Percentiles rank a stretch among this genome's conserved stretches.
Evolutionary conservation across 2,888 invertebrate genomes (phyloP).

Genomic region (Trachelus iudaicus): DNA sequence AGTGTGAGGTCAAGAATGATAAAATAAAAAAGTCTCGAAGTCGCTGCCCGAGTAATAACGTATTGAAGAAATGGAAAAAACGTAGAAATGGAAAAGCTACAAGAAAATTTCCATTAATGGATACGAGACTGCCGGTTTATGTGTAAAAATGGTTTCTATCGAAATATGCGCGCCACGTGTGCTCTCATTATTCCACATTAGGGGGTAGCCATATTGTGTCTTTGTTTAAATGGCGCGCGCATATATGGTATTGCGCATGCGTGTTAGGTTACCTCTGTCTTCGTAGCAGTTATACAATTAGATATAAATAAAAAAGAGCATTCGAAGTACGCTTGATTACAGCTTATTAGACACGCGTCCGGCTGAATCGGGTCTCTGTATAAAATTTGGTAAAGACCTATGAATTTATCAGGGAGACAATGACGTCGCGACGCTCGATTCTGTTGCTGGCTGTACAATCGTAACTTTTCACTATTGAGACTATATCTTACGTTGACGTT

Average conservation of each 20-base stretch:
- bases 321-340: neutral
- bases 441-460: constrained; percentile 18
- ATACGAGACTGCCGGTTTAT: constrained; percentile 34
- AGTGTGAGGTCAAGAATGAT: neutral
- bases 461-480: constrained; percentile 27
- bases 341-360: neutral
- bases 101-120: constrained; percentile 25
- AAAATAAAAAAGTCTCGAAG: neutral
- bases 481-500: neutral
- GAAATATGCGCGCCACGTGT: neutral
- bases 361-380: neutral
- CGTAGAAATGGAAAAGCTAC: constrained; percentile 21
- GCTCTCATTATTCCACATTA: neutral
- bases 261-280: constrained; percentile 13
- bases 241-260: neutral
- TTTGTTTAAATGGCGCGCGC: neutral
- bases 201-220: neutral
- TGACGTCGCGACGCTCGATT: constrained; percentile 5
- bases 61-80: neutral
- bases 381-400: neutral
- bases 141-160: constrained; percentile 20
- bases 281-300: constrained; percentile 12
- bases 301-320: neutral
- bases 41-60: neutral
- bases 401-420: neutral